Evolutionary conservation across 2,888 invertebrate genomes (phyloP).

Genomic region (Nomada hirtipes): DNA sequence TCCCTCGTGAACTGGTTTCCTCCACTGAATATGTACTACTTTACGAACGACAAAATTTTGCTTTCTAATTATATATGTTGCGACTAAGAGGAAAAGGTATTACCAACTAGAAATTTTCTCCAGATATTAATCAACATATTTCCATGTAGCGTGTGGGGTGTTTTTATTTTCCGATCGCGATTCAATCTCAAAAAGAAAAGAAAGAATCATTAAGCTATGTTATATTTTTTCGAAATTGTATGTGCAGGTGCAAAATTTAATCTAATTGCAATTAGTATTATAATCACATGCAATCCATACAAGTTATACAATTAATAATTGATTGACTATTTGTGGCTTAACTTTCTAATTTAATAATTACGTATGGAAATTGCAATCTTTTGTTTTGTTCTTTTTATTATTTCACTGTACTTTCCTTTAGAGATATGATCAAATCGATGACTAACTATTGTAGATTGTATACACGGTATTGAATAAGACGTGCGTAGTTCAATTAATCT

Average conservation of each 20-base stretch:
- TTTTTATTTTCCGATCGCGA: no score
- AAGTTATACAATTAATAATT: not conserved
- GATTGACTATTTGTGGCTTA: not conserved
- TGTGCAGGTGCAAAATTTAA: no score
- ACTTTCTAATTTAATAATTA: not conserved
- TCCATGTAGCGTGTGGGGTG: conserved; percentile 6
- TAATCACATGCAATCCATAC: no score
- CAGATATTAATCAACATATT: conserved; percentile 8
- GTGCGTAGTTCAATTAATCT: conserved; percentile 10
- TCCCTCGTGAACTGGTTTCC: conserved; percentile 8
- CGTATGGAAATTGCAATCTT: not conserved
- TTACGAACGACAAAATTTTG: conserved; percentile 9
- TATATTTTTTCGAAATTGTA: no score
- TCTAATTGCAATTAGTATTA: no score
- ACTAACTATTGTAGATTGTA: not conserved
- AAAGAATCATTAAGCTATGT: not conserved
- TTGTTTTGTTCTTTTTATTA: not conserved
- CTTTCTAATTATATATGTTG: conserved; percentile 30
- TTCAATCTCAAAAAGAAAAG: not conserved
- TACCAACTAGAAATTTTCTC: not conserved
- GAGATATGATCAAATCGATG: not conserved
- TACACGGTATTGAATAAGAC: not conserved
- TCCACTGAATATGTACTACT: not conserved
- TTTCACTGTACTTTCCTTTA: not conserved
- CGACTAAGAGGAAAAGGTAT: not conserved